Evolutionary conservation across 2,113 vertebrate genomes (phyloP).

Genomic region (Pituophis catenifer): DNA sequence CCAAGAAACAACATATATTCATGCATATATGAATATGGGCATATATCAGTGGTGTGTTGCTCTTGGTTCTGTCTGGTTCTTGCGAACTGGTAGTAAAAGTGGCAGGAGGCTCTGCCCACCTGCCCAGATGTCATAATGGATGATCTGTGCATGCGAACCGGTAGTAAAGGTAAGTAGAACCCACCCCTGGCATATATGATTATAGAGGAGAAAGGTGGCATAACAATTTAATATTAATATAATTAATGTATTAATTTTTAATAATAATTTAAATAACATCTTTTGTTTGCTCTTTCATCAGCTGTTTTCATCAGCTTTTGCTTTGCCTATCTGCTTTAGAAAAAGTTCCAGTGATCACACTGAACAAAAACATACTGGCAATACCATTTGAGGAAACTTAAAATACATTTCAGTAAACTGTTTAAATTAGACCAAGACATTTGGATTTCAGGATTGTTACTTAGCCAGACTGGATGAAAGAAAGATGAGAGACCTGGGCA

Average conservation of each 20-base stretch:
- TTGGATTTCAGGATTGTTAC: slow-evolving; percentile 29
- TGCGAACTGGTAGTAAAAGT: too few species aligned
- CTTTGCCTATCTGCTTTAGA: slow-evolving; percentile 49
- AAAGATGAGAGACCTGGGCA: neutral
- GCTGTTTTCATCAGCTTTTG: slow-evolving; percentile 34
- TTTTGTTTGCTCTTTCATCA: slow-evolving; percentile 29
- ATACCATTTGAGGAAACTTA: slow-evolving; percentile 36
- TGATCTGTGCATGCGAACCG: too few species aligned
- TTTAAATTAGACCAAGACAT: slow-evolving; percentile 34
- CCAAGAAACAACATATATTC: slow-evolving; percentile 37
- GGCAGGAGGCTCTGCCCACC: too few species aligned
- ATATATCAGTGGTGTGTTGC: neutral
- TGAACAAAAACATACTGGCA: slow-evolving; percentile 8
- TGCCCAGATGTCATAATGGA: too few species aligned
- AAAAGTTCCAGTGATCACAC: slow-evolving; percentile 25
- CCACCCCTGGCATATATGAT: neutral
- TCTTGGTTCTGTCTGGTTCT: too few species aligned
- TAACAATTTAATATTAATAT: neutral
- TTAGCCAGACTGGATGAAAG: neutral
- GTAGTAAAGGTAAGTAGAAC: too few species aligned
- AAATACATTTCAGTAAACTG: slow-evolving; percentile 36
- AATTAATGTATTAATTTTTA: neutral
- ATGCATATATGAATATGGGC: slow-evolving; percentile 5
- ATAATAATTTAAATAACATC: neutral
- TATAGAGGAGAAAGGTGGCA: neutral